Percentiles rank a stretch among this genome's conserved stretches.
phyloP scores from a whole-genome alignment of 2,888 invertebrate genomes.

The Desoria tigrina region DNA sequence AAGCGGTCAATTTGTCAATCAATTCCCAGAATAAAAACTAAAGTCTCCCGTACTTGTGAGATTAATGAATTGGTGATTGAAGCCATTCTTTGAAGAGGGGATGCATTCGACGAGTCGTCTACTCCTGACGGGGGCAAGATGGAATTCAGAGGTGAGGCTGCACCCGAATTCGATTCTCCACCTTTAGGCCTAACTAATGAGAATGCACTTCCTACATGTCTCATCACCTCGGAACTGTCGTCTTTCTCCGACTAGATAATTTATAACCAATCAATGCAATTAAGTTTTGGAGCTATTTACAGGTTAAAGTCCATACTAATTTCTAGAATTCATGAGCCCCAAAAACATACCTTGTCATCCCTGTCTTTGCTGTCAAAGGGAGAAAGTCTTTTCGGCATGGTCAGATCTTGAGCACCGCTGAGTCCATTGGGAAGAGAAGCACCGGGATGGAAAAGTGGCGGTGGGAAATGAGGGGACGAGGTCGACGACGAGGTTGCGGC shows the following conservation, averaged over 20 bases:
- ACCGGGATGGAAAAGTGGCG: conserved; percentile 67
- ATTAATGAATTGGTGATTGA: conserved; percentile 96
- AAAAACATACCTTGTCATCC: conserved; percentile 54
- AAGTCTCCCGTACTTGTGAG: conserved; percentile 65
- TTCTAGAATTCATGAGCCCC: neutral
- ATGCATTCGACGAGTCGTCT: conserved; percentile 76
- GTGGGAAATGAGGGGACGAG: conserved; percentile 68
- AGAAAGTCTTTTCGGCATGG: conserved; percentile 68
- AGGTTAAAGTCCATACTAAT: too few relatives aligned
- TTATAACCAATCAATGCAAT: neutral
- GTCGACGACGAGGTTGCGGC: conserved; percentile 58
- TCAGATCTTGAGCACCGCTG: conserved; percentile 74
- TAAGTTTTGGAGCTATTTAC: neutral
- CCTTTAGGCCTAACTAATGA: conserved; percentile 83
- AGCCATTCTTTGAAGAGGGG: conserved; percentile 95
- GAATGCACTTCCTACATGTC: conserved; percentile 80
- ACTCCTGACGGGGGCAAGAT: conserved; percentile 79
- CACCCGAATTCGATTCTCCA: conserved; percentile 56
- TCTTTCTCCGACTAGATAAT: conserved; percentile 58
- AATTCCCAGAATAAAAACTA: too few relatives aligned
- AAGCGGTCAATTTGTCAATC: conserved; percentile 5
- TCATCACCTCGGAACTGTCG: conserved; percentile 67
- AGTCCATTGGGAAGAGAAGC: conserved; percentile 57
- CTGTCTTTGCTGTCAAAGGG: conserved; percentile 59
- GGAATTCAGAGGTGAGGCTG: conserved; percentile 63